phyloP scores from a whole-genome alignment of 2,797 vertebrate genomes.

The Vultur gryphus region DNA sequence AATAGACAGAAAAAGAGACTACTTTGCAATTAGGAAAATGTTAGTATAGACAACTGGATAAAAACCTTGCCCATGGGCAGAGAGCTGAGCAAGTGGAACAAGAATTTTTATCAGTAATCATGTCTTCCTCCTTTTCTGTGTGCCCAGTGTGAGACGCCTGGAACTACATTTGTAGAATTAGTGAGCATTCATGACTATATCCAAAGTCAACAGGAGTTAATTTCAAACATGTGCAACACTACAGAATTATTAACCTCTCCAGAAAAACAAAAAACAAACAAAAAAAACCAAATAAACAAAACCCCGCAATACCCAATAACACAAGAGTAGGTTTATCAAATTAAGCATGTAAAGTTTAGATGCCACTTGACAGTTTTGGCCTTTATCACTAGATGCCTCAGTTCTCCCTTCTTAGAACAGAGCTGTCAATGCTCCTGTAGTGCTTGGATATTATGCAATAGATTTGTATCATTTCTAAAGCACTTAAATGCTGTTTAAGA shows the following conservation, averaged over 20 bases:
- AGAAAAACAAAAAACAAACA: neutral
- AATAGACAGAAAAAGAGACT: neutral
- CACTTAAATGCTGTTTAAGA: neutral
- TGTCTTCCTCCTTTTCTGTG: neutral
- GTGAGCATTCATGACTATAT: neutral
- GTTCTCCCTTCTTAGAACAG: neutral
- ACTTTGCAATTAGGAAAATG: neutral
- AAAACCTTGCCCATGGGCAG: neutral
- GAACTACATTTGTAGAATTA: neutral
- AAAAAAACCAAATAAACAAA: neutral
- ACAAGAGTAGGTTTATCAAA: neutral
- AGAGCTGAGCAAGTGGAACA: neutral
- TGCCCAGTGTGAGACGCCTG: neutral
- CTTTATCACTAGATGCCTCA: neutral
- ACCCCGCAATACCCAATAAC: neutral
- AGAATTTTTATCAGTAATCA: neutral
- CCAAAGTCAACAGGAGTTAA: neutral
- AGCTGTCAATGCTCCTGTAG: neutral
- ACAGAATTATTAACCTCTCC: neutral
- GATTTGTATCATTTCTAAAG: neutral
- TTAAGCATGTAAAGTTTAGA: neutral
- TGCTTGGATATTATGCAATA: neutral
- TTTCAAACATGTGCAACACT: fast-evolving
- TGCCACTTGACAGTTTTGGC: neutral
- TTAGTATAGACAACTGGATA: neutral